These are phyloP conservation scores for Piprites chloris DNA, from an alignment of 2,113 vertebrate species.

Conservation along the genomic window DNA sequence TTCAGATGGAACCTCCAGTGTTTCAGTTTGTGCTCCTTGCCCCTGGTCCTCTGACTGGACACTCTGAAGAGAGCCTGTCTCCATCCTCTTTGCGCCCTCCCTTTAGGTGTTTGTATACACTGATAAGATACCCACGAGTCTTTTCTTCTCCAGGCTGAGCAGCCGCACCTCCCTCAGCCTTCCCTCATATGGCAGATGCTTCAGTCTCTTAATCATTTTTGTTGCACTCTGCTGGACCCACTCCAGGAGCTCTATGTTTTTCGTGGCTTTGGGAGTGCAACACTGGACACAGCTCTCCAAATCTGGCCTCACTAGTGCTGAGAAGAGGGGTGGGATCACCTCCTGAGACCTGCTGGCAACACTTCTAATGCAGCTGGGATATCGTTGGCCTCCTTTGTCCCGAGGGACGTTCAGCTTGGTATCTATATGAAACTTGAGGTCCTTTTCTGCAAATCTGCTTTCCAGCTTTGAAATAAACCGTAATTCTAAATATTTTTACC, in stretches of 20 bases:
- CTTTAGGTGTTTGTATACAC: background rate
- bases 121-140: accelerated
- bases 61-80: background rate
- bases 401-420: background rate
- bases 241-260: background rate
- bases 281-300: background rate
- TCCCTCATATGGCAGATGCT: background rate
- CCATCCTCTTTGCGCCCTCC: background rate
- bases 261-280: background rate
- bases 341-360: background rate
- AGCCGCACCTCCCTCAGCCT: background rate
- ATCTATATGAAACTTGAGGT: background rate
- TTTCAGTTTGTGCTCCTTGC: background rate
- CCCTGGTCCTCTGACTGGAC: background rate
- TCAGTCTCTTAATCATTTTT: background rate
- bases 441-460: background rate
- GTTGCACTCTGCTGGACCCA: background rate
- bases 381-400: accelerated
- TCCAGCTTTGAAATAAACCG: background rate
- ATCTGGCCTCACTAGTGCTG: background rate
- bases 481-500: background rate
- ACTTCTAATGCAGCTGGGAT: background rate
- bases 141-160: background rate
- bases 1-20: background rate
- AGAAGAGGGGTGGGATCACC: background rate